These are phyloP conservation scores for Terebella lapidaria DNA, from an alignment of 2,888 invertebrate genomes.

Conservation along the genomic window DNA sequence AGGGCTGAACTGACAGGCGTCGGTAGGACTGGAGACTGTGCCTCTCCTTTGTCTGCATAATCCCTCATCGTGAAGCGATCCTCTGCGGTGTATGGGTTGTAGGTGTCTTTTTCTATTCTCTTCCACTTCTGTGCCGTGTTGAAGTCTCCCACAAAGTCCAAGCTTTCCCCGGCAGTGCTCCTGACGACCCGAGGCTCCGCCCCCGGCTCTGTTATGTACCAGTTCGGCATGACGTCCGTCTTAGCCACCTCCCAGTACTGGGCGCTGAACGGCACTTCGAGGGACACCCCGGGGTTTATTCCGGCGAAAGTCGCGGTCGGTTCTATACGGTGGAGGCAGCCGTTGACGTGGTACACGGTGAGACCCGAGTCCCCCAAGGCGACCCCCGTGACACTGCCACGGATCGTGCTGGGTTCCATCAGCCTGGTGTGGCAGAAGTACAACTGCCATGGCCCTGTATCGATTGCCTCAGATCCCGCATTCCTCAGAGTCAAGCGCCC, in stretches of 20 bases:
- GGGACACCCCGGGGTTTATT: background rate
- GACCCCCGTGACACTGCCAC: background rate
- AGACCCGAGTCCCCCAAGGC: background rate
- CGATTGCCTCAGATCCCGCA: background rate
- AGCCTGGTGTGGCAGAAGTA: background rate
- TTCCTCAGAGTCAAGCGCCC: background rate
- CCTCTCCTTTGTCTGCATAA: background rate
- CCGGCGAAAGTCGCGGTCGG: conserved; percentile 2
- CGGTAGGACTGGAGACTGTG: background rate
- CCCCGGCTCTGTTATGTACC: conserved; percentile 16
- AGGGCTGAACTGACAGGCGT: background rate
- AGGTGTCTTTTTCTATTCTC: conserved; percentile 15
- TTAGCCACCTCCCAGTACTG: conserved; percentile 14
- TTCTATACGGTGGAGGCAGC: conserved; percentile 9
- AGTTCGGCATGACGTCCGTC: conserved; percentile 25
- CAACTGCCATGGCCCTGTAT: background rate
- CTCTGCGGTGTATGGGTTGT: conserved; percentile 21
- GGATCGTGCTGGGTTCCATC: background rate
- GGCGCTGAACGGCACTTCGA: conserved; percentile 2
- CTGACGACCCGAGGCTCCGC: conserved; percentile 6
- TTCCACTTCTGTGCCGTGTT: conserved; percentile 27
- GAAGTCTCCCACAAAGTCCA: conserved; percentile 24
- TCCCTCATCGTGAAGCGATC: conserved; percentile 12
- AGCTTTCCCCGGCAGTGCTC: conserved; percentile 15
- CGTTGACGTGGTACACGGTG: conserved; percentile 15